Base-by-base conservation (phyloP, 1,140 invertebrate species). In the Leptopilina clavipes region DNA sequence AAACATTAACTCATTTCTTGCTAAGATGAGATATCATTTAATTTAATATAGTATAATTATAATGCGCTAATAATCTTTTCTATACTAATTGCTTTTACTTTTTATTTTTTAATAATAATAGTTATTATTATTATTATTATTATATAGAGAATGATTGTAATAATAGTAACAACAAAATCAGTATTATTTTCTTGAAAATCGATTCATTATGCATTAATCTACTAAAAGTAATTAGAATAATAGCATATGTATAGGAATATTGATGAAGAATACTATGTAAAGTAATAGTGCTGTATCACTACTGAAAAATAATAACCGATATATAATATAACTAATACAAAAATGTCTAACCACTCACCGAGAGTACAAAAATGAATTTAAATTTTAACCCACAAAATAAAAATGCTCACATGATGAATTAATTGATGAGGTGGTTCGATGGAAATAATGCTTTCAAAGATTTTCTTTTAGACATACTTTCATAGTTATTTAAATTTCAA, bases 221-320 rank as follows among this genome's bases (percentile, higher is more conserved):
- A 6, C 25, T 31, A 31, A 6, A 31, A 31, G 25, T 31, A 1
- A 31, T 31, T 31, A 31, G 1, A 31, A 31, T 31, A 31, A 31
- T 31, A 3, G 25, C 25, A 31, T 31, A 3, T 31, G 6, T 31
- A 31, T 31, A 31, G 25, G 6, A 59, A n/a, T n/a, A 59, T 59
- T 10, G 56, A 25, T 59, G 3, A 56, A 56, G 8, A 56, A 19
- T 10, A 9, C 11, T 9, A 10, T 25, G 11, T 5, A 31, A 65
- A 31, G 5, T 17, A 52, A 3, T 17, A 52, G 14, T 52, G 25
- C 59, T 65, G 22, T 19, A 65, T 65, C 59, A 65, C 12, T 5
- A 19, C 14, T 65, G 25, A 37, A 65, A 59, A 65, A 31, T 65
- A 65, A 65, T 65, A 31, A 65, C 12, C 22, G 25, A 65, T 65